Percentiles rank a stretch among this genome's conserved stretches.
Evolutionary conservation across 1,140 invertebrate species (phyloP).

Genomic region (Zophobas morio): DNA sequence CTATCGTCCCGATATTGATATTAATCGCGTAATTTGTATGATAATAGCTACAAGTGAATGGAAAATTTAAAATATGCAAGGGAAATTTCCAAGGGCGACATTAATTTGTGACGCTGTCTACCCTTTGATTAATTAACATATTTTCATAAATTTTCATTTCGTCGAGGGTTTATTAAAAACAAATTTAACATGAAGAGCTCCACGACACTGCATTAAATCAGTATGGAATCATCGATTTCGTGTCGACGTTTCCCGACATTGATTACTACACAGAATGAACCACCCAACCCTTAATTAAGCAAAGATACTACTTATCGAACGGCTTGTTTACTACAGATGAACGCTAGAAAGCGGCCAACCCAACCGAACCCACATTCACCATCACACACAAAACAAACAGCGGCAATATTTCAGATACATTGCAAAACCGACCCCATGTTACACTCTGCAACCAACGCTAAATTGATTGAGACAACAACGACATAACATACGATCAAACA

Average conservation of each 20-base stretch:
- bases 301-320: constrained; percentile 40
- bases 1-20: constrained; percentile 8
- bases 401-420: no score
- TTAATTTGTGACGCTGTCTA: constrained; percentile 28
- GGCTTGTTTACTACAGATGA: constrained; percentile 31
- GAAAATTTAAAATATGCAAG: constrained; percentile 30
- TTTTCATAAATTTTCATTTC: constrained; percentile 35
- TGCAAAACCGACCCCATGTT: no score
- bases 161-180: constrained; percentile 13
- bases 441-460: no score
- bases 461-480: no score
- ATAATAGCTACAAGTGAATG: constrained; percentile 1
- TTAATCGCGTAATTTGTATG: constrained; percentile 28
- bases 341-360: constrained; percentile 14
- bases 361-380: constrained; percentile 11
- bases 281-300: constrained; percentile 33
- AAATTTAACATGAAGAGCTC: constrained; percentile 1
- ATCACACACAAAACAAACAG: background rate
- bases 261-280: constrained; percentile 20
- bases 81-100: constrained; percentile 3
- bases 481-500: no score
- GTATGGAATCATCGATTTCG: constrained; percentile 13
- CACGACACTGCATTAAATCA: constrained; percentile 16
- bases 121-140: constrained; percentile 35
- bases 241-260: constrained; percentile 25